Evolutionary conservation across 2,797 vertebrate species (phyloP).

Genomic region (Allobates femoralis): DNA sequence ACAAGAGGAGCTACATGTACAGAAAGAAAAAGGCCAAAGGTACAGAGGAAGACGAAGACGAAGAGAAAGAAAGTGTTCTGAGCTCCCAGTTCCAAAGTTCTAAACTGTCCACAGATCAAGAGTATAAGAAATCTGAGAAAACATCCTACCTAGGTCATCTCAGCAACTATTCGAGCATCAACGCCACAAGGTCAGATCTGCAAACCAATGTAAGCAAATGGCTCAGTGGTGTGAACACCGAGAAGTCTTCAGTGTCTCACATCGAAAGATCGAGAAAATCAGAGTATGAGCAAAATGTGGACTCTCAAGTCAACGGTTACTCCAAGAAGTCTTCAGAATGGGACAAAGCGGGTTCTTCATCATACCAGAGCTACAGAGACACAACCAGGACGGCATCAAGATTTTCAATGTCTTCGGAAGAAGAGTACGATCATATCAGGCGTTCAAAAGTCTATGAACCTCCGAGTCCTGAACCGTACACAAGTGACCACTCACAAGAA

Average conservation of each 20-base stretch:
- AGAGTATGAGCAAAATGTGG: conserved; percentile 73
- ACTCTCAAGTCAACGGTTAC: conserved; percentile 78
- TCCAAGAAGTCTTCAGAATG: conserved; percentile 76
- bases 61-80: conserved; percentile 66
- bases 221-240: conserved; percentile 84
- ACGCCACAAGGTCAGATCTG: conserved; percentile 70
- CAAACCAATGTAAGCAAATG: conserved; percentile 82
- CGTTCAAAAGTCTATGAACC: conserved; percentile 73
- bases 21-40: conserved; percentile 91
- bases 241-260: conserved; percentile 71
- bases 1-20: conserved; percentile 92
- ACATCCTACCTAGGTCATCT: conserved; percentile 67
- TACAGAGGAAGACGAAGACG: conserved; percentile 71
- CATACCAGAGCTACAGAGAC: conserved; percentile 67
- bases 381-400: conserved; percentile 73
- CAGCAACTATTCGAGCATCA: conserved; percentile 65
- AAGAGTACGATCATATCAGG: conserved; percentile 69
- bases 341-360: conserved; percentile 71
- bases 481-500: conserved; percentile 68
- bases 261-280: conserved; percentile 74
- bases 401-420: conserved; percentile 74
- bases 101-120: conserved; percentile 60
- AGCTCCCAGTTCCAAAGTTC: conserved; percentile 65
- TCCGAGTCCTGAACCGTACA: conserved; percentile 73
- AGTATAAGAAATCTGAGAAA: conserved; percentile 68